A percentile compares a stretch with the other conserved stretches of the same genome.
phyloP scores from a whole-genome alignment of 2,888 invertebrate genomes.

The Nephrotoma flavescens region DNA sequence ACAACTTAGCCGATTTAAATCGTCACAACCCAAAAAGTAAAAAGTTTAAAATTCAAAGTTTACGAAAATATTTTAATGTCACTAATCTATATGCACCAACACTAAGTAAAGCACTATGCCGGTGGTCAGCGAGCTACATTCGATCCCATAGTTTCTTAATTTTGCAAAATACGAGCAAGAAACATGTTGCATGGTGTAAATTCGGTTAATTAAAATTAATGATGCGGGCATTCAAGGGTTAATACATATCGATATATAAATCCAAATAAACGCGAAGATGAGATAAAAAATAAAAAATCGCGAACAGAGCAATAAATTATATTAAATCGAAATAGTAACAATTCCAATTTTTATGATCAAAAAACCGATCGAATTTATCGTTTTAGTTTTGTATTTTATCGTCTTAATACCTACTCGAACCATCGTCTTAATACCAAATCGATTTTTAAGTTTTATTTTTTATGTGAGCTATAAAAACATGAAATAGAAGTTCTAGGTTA shows the following conservation, averaged over 20 bases:
- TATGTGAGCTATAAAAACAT: neutral
- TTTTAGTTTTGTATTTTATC: neutral
- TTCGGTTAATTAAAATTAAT: neutral
- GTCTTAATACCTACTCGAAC: neutral
- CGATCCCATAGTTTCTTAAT: neutral
- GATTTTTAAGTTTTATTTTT: neutral
- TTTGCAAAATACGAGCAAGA: neutral
- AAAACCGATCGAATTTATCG: neutral
- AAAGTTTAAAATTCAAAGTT: neutral
- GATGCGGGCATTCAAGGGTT: neutral
- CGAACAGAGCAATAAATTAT: neutral
- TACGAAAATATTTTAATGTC: neutral
- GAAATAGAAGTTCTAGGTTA: neutral
- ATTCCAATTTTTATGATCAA: neutral
- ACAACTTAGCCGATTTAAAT: neutral
- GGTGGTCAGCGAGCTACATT: neutral
- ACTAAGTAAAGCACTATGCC: neutral
- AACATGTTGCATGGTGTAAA: neutral
- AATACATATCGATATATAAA: neutral
- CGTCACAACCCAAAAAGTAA: neutral
- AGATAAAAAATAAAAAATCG: neutral
- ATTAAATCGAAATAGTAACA: neutral
- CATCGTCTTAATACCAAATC: neutral
- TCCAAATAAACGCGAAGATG: neutral
- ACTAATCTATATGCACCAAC: neutral